These are phyloP conservation scores for Drosophila niveifrons DNA, from an alignment of 2,888 invertebrate genomes.

Conservation along the genomic window DNA sequence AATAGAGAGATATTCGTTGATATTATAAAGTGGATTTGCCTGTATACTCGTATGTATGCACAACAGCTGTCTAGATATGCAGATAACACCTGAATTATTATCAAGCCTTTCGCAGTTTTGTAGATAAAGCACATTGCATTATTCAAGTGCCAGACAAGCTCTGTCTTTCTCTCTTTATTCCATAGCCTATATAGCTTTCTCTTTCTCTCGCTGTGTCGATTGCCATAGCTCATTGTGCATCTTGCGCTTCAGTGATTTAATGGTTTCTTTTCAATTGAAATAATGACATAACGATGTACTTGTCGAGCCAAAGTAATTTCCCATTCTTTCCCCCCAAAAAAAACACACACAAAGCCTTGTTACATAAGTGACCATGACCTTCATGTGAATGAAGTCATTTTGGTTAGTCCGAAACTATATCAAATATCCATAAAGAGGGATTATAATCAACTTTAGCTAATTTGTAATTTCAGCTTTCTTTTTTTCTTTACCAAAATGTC, in stretches of 20 bases:
- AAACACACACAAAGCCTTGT: conserved; percentile 22
- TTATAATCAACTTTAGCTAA: conserved; percentile 22
- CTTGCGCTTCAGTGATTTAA: conserved; percentile 8
- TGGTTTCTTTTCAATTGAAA: conserved; percentile 16
- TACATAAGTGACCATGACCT: conserved; percentile 42
- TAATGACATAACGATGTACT: conserved; percentile 17
- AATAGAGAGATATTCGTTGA: no score
- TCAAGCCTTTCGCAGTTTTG: no score
- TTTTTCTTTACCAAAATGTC: not conserved
- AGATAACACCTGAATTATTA: no score
- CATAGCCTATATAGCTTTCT: no score
- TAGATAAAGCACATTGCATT: not conserved
- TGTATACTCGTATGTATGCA: no score
- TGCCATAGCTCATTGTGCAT: conserved; percentile 10
- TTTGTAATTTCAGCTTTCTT: conserved; percentile 25
- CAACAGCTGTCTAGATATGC: no score
- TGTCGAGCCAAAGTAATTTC: no score
- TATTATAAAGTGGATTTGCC: no score
- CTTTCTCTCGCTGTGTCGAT: not conserved
- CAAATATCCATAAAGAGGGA: conserved; percentile 24
- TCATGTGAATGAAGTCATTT: conserved; percentile 51
- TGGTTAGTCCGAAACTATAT: conserved; percentile 3
- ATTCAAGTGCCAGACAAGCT: not conserved
- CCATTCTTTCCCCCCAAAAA: not conserved
- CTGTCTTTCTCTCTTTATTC: not conserved